These are phyloP conservation scores for Stegastes partitus DNA, from an alignment of 2,113 vertebrate species.

Conservation along the genomic window DNA sequence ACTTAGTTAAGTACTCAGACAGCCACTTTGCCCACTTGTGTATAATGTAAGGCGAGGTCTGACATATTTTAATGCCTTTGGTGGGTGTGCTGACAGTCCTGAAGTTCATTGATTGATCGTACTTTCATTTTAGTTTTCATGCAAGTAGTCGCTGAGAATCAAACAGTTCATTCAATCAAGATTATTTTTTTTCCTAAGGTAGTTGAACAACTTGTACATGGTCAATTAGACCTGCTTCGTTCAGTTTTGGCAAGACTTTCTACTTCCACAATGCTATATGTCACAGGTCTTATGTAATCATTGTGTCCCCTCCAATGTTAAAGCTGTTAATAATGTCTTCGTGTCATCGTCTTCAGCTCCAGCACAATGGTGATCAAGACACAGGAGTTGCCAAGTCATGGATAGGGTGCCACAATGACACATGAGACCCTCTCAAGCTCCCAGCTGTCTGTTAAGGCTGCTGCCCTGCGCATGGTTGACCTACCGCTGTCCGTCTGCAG, in stretches of 20 bases:
- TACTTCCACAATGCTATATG: not conserved
- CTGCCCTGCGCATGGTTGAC: conserved; percentile 86
- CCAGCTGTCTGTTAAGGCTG: conserved; percentile 86
- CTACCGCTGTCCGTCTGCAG: conserved; percentile 90
- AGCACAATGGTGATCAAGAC: conserved; percentile 34
- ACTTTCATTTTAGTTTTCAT: too few species aligned
- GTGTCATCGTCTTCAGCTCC: conserved; percentile 46
- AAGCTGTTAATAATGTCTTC: conserved; percentile 33
- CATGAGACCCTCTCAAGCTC: conserved; percentile 85
- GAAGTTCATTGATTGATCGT: too few species aligned
- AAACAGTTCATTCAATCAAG: too few species aligned
- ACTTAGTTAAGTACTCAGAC: not conserved
- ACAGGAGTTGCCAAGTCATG: conserved; percentile 73
- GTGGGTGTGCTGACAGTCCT: not conserved
- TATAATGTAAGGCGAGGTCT: not conserved
- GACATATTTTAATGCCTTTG: not conserved
- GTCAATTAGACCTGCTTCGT: not conserved
- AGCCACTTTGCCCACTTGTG: not conserved
- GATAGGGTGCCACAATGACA: conserved; percentile 88
- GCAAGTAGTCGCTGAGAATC: too few species aligned
- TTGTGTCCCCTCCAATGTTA: conserved; percentile 42
- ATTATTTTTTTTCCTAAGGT: too few species aligned
- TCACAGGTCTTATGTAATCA: conserved; percentile 46
- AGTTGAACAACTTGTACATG: not conserved
- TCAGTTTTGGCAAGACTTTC: not conserved